phyloP scores from a whole-genome alignment of 1,140 invertebrate genomes.

The Drosophila subpulchrella region DNA sequence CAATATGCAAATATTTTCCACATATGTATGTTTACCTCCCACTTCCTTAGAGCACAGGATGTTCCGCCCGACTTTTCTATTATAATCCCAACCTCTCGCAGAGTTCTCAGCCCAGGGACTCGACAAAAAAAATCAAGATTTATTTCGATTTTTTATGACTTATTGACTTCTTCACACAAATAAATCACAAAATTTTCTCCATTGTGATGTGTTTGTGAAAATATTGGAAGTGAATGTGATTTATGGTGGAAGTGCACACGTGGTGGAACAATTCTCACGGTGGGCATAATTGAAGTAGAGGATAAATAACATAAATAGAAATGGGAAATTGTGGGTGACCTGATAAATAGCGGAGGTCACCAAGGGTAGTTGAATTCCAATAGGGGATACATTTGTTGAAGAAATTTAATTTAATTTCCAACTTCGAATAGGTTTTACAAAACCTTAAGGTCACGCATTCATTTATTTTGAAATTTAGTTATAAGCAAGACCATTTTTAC shows the following conservation, averaged over 20 bases:
- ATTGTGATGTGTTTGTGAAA: slow-evolving; percentile 79
- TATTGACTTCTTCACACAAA: slow-evolving; percentile 78
- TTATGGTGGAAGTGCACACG: slow-evolving; percentile 51
- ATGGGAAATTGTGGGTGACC: slow-evolving; percentile 12
- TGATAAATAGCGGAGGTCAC: slow-evolving; percentile 5
- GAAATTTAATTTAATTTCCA: background rate
- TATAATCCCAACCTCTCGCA: slow-evolving; percentile 19
- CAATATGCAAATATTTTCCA: slow-evolving; percentile 75
- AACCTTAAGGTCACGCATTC: too few species aligned
- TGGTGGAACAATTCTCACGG: slow-evolving; percentile 47
- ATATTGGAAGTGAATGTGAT: slow-evolving; percentile 76
- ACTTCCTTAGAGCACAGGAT: slow-evolving; percentile 30
- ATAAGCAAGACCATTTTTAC: too few species aligned
- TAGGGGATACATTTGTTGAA: background rate
- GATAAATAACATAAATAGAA: slow-evolving; percentile 3
- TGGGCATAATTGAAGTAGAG: slow-evolving; percentile 37
- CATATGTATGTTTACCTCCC: slow-evolving; percentile 53
- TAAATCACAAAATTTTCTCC: slow-evolving; percentile 75
- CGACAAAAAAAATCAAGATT: slow-evolving; percentile 53
- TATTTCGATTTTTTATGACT: slow-evolving; percentile 77
- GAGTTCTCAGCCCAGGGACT: slow-evolving; percentile 10
- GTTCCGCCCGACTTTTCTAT: slow-evolving; percentile 20
- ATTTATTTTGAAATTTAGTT: too few species aligned
- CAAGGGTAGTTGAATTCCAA: background rate
- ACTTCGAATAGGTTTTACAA: background rate